Percentiles rank a stretch among this genome's conserved stretches.
phyloP scores from a whole-genome alignment of 2,797 vertebrate genomes.

The Eulemur albifrons region DNA sequence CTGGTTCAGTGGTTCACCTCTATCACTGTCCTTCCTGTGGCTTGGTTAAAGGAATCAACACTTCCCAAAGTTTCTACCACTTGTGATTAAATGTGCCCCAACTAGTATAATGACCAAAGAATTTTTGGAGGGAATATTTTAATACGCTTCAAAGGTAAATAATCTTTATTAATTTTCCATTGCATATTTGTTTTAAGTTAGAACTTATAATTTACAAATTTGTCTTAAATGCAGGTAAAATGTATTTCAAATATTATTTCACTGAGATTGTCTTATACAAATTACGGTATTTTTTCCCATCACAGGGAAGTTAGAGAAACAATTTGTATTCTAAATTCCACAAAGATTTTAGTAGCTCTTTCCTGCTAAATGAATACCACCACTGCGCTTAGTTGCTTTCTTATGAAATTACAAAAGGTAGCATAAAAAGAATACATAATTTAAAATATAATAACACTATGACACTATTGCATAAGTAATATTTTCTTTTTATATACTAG shows the following conservation, averaged over 20 bases:
- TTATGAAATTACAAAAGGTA: constrained; percentile 27
- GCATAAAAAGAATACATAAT: neutral
- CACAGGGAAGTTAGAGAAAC: neutral
- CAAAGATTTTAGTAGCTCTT: neutral
- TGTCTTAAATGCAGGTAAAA: neutral
- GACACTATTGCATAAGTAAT: neutral
- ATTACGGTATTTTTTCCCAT: neutral
- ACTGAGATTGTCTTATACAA: neutral
- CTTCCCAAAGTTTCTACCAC: neutral
- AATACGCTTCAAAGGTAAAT: neutral
- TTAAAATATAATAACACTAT: constrained; percentile 1
- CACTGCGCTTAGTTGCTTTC: constrained; percentile 30
- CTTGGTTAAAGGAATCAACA: neutral
- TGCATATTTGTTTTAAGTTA: neutral
- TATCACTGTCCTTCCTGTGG: neutral
- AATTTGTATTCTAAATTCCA: neutral
- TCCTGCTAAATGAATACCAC: neutral
- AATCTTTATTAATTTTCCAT: neutral
- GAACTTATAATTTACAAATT: constrained; percentile 10
- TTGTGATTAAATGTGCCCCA: neutral
- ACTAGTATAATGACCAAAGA: neutral
- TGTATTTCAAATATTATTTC: neutral
- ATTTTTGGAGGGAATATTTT: neutral
- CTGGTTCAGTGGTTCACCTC: neutral
- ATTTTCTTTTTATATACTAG: constrained; percentile 33